These are phyloP conservation scores for Parotocinclus haroldoi DNA, from an alignment of 2,797 vertebrate genomes.

Conservation along the genomic window DNA sequence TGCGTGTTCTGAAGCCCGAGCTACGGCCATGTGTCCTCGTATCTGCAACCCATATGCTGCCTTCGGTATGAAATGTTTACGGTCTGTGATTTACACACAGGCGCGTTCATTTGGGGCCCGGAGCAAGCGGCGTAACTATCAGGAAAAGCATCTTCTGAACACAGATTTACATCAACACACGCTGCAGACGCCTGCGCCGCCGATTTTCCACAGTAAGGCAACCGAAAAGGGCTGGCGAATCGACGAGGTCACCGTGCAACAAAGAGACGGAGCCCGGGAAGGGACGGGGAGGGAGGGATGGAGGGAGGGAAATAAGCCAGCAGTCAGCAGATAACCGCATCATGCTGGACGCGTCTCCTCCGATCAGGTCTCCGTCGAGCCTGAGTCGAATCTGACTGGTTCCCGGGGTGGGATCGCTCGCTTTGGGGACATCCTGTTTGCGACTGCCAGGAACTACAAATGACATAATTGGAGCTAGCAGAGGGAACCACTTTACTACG, in stretches of 20 bases:
- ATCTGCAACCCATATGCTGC: constrained; percentile 22
- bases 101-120: constrained; percentile 1
- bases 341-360: constrained; percentile 67
- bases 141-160: background rate
- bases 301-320: constrained; percentile 40
- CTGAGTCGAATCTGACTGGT: constrained; percentile 54
- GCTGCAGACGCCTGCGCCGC: background rate
- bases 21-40: constrained; percentile 1
- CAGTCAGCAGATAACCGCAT: constrained; percentile 67
- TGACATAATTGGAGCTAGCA: constrained; percentile 72
- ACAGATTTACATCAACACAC: background rate
- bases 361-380: constrained; percentile 57
- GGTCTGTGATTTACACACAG: constrained; percentile 18
- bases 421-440: constrained; percentile 71
- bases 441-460: constrained; percentile 67
- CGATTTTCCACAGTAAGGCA: background rate
- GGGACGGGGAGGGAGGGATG: constrained; percentile 16
- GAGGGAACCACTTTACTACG: constrained; percentile 49
- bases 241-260: constrained; percentile 36
- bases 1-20: background rate
- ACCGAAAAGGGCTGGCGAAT: constrained; percentile 1
- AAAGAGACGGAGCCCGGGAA: constrained; percentile 27
- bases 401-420: constrained; percentile 37
- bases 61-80: constrained; percentile 20
- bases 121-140: constrained; percentile 17